Evolutionary conservation across 2,797 vertebrate genomes (phyloP), one percentile per base, ranked within the genome.

Genomic region (Sphaeramia orbicularis): DNA sequence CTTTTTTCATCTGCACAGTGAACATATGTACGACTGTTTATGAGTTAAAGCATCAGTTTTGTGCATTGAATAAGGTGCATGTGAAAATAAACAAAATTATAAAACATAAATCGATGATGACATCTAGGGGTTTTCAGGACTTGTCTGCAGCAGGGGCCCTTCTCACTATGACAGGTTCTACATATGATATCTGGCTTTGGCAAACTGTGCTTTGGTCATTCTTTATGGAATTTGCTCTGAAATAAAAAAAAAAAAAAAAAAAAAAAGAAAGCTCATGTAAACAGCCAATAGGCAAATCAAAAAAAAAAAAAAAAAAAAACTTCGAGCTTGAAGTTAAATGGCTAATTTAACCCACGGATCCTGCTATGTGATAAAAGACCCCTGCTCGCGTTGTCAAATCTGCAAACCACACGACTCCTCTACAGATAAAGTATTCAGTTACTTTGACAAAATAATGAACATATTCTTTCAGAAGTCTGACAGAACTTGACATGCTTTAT

Each of bases 41-140:
- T 40, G 16, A 19, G 37, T 8, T 45, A 57, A 58, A 57, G 19
- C 42, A 41, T 37, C 4, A 32, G 30, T 15, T 53, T 10, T 30
- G 1, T 35, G 50, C 24, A 42, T 44, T 56, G 21, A 60, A 44
- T 57, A 15, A 40, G 24, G 15, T 56, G n/a, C 52, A 41, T 7
- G 45, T 0, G 38, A 56, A 50, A 40, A 27, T 11, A 15, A 44
- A 27, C 11, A 14, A 14, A 14, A 40, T 5, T 12, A 10, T 40
- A 11, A 11, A 11, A 40, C 11, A 40, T 38, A 40, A 40, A 40
- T 4, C 1, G 4, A 3, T 40, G 21, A 24, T 24, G 21, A 2
- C 13, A 5, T n/a, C 14, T 13, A 41, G 14, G 13, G 13, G 4
- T 40, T 40, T 40, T 38, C 13, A 38, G 19, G 18, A 54, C 16